A percentile compares a stretch with the other conserved stretches of the same genome.
These are phyloP conservation scores for Clostera curtula DNA, from an alignment of 2,888 invertebrate species.

Conservation along the genomic window DNA sequence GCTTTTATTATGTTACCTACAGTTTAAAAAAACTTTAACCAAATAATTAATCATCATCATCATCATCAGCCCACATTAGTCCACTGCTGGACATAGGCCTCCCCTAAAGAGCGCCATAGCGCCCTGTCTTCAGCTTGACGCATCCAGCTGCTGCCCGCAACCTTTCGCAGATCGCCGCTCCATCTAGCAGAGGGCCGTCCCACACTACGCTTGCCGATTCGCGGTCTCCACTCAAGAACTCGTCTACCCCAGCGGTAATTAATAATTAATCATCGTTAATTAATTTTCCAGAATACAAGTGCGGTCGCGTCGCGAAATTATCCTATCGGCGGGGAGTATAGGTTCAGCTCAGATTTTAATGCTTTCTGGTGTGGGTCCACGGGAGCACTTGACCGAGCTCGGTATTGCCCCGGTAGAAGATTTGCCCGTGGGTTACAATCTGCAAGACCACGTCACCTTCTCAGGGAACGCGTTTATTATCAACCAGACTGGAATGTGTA, in stretches of 20 bases:
- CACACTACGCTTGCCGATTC: too few relatives aligned
- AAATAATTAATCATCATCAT: too few relatives aligned
- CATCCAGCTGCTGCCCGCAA: too few relatives aligned
- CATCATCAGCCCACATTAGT: too few relatives aligned
- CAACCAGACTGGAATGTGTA: slow-evolving; percentile 77
- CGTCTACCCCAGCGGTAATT: neutral
- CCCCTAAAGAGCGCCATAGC: too few relatives aligned
- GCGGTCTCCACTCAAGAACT: too few relatives aligned
- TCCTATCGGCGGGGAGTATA: slow-evolving; percentile 86
- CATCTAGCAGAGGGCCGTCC: too few relatives aligned
- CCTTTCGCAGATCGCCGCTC: too few relatives aligned
- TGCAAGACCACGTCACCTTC: slow-evolving; percentile 87
- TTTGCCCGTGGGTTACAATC: slow-evolving; percentile 85
- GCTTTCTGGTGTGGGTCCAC: slow-evolving; percentile 88
- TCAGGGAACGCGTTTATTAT: slow-evolving; percentile 82
- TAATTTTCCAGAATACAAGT: slow-evolving; percentile 38
- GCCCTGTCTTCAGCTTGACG: too few relatives aligned
- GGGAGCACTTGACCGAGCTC: slow-evolving; percentile 72
- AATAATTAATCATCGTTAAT: neutral
- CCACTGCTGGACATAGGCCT: too few relatives aligned
- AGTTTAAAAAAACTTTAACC: too few relatives aligned
- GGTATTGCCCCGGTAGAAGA: slow-evolving; percentile 79
- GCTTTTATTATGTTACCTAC: too few relatives aligned
- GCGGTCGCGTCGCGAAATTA: slow-evolving; percentile 81
- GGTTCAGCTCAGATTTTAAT: slow-evolving; percentile 90